These are phyloP conservation scores for Epinotia nisella DNA, from an alignment of 2,888 invertebrate species.

Conservation along the genomic window DNA sequence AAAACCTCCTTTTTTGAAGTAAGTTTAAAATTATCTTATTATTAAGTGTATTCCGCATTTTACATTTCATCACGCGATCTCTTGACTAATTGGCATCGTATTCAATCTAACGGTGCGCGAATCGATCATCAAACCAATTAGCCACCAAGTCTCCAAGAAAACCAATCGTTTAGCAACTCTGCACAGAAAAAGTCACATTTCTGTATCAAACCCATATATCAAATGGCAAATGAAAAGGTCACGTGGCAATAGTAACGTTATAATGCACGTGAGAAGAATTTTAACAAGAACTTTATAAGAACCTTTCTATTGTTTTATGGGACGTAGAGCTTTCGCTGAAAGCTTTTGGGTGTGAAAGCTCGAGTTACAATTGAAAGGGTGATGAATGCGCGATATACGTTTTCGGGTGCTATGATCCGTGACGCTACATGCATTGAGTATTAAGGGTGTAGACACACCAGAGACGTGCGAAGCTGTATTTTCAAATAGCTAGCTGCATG, in stretches of 20 bases:
- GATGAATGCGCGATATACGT: slow-evolving; percentile 22
- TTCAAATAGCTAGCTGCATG: no score
- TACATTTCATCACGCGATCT: no score
- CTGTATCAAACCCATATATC: slow-evolving; percentile 3
- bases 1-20: no score
- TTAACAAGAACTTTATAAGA: slow-evolving; percentile 36
- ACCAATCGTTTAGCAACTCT: background rate
- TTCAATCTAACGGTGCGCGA: no score
- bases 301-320: slow-evolving; percentile 37
- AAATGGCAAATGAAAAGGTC: slow-evolving; percentile 17
- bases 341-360: slow-evolving; percentile 29
- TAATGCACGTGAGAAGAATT: slow-evolving; percentile 26
- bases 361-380: slow-evolving; percentile 24
- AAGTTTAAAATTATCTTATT: no score
- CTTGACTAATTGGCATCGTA: no score
- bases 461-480: no score
- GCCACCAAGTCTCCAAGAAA: background rate
- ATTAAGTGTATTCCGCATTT: no score
- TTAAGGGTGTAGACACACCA: no score
- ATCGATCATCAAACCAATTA: no score
- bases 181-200: background rate
- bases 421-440: no score
- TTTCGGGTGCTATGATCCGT: background rate
- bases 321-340: slow-evolving; percentile 12
- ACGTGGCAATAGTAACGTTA: background rate